phyloP scores from a whole-genome alignment of 1,140 invertebrate species.

The Atta texana region DNA sequence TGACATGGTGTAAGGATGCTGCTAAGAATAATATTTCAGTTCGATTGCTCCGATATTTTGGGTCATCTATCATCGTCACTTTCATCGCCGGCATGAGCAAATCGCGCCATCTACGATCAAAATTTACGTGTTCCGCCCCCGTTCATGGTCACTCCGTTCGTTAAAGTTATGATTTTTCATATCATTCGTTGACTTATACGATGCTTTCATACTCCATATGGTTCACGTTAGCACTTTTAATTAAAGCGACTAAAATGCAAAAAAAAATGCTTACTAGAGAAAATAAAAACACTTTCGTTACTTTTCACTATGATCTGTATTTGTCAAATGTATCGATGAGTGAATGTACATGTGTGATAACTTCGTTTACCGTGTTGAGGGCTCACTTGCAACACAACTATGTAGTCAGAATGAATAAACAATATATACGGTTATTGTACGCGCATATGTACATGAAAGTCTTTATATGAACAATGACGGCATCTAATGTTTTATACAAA shows the following conservation, averaged over 20 bases:
- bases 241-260: not conserved
- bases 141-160: slow-evolving; percentile 38
- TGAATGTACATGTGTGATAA: slow-evolving; percentile 82
- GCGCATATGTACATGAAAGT: slow-evolving; percentile 80
- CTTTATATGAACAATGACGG: slow-evolving; percentile 80
- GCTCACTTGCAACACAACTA: slow-evolving; percentile 77
- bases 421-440: slow-evolving; percentile 74
- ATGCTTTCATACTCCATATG: slow-evolving; percentile 10
- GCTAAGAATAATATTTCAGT: slow-evolving; percentile 78
- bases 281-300: slow-evolving; percentile 38
- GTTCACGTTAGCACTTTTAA: not conserved
- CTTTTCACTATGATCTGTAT: slow-evolving; percentile 82
- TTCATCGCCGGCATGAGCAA: slow-evolving; percentile 64
- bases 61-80: slow-evolving; percentile 77
- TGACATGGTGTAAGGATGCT: slow-evolving; percentile 62
- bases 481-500: slow-evolving; percentile 78
- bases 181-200: slow-evolving; percentile 27
- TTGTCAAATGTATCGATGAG: slow-evolving; percentile 80
- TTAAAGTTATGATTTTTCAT: slow-evolving; percentile 51
- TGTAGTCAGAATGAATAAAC: slow-evolving; percentile 81
- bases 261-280: not conserved
- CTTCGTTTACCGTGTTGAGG: slow-evolving; percentile 72
- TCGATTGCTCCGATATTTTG: slow-evolving; percentile 76
- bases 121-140: slow-evolving; percentile 65
- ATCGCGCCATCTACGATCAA: slow-evolving; percentile 68